Base-by-base conservation (phyloP, 2,113 vertebrate genomes). In the Suricata suricatta region DNA sequence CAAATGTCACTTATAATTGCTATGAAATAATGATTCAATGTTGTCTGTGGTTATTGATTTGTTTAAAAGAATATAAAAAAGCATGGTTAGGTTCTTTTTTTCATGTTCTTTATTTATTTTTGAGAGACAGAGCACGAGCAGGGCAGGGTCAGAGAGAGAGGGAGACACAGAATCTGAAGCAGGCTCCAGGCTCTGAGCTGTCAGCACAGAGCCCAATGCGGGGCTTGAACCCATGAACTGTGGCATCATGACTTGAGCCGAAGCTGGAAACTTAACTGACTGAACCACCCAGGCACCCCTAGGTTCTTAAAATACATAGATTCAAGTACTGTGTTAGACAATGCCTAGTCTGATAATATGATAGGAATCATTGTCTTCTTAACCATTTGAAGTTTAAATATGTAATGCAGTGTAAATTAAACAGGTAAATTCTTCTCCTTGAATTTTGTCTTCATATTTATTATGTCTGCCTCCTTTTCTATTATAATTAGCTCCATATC, bases 361-460 rank as follows among this genome's bases (percentile, higher is more conserved):
- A 68, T 1, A 68, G 88, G 12, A 76, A 90, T 80, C 4, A 41
- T 83, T 92, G 79, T 95, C 27, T 96, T 77, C 41, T 83, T 95
- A 87, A 86, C 11, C 41, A 77, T 81, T 89, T 92, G 80, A 96
- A 96, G 38, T 94, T 95, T 85, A 95, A 88, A 64, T 95, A 6
- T 21, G 74, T 72, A 86, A 74, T 89, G 47, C 3, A 71, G 12
- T 80, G 93, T 90, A 96, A 91, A 63, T 96, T n/a, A 92, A 81
- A 96, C 63, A 72, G 80, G 14, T 41, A 89, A 64, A 52, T 15
- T 72, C 35, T 83, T 23, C 14, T 60, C 41, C 10, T 93, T 94
- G 7, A 44, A 90, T 88, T 84, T 86, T 87, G 66, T 94, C 14
- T 86, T 97, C 84, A 14, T 74, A 29, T 77, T 52, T 35, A 29